Conservation (phyloP, 2,797 vertebrate genomes). For the Myotis daubentonii region DNA sequence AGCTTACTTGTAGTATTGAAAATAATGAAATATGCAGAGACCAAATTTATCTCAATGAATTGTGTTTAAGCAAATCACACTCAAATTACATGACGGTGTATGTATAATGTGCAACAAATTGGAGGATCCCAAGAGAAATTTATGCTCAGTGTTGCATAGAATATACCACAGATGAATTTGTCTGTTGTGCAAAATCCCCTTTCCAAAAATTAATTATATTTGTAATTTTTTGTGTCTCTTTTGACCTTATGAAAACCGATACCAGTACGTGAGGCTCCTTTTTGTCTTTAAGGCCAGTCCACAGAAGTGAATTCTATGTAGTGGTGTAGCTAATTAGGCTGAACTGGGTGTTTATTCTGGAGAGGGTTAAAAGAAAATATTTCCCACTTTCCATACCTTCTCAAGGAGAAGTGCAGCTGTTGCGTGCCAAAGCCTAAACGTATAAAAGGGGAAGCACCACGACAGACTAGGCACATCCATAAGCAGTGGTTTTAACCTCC, state of each 20-base stretch:
- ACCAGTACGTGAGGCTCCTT: not conserved
- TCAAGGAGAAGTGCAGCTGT: not conserved
- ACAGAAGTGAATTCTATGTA: not conserved
- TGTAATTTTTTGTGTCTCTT: not conserved
- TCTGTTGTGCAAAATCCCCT: not conserved
- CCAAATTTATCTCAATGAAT: not conserved
- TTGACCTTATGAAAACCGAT: not conserved
- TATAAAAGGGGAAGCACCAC: not conserved
- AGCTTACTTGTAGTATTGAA: slow-evolving; percentile 2
- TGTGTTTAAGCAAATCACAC: not conserved
- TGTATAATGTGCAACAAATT: not conserved
- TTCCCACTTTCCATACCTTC: not conserved
- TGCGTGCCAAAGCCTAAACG: slow-evolving; percentile 3
- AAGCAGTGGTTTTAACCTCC: slow-evolving; percentile 4
- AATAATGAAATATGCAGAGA: not conserved
- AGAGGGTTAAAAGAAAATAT: not conserved
- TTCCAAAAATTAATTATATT: slow-evolving; percentile 12
- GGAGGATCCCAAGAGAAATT: not conserved
- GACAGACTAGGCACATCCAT: not conserved
- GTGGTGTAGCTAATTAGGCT: not conserved
- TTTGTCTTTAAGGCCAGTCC: not conserved
- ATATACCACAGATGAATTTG: not conserved
- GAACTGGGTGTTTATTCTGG: not conserved
- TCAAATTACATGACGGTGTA: not conserved
- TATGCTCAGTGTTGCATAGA: not conserved